Percentiles rank a stretch among this genome's conserved stretches.
phyloP scores from a whole-genome alignment of 2,113 vertebrate genomes.

The Sardina pilchardus region DNA sequence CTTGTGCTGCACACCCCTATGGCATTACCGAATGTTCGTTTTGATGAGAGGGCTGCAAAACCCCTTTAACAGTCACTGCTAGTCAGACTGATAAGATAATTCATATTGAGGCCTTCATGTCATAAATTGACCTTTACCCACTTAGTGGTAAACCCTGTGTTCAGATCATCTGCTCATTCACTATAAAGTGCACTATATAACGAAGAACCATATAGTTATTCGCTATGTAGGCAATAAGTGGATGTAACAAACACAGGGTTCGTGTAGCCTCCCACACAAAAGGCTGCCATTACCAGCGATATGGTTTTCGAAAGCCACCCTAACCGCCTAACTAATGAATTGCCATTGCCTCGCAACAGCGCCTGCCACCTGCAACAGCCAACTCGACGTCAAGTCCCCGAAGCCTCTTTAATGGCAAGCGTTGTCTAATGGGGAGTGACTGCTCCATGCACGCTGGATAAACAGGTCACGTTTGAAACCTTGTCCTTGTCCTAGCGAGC shows the following conservation, averaged over 20 bases:
- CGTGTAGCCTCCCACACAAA: neutral
- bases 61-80: neutral
- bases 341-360: neutral
- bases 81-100: neutral
- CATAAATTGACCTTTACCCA: neutral
- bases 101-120: neutral
- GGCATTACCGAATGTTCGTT: neutral
- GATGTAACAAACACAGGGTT: neutral
- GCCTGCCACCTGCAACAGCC: neutral
- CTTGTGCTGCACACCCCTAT: neutral
- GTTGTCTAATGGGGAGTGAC: neutral
- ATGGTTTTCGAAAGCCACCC: neutral
- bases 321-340: neutral
- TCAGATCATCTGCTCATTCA: too few species aligned
- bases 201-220: too few species aligned
- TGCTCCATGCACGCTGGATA: neutral
- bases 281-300: neutral
- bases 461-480: slow-evolving; percentile 57
- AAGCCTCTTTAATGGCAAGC: neutral
- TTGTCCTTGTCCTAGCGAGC: slow-evolving; percentile 60
- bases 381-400: neutral
- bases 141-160: too few species aligned
- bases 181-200: too few species aligned
- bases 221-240: too few species aligned
- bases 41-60: neutral